A percentile compares a stretch with the other conserved stretches of the same genome.
These are phyloP conservation scores for Ceryle rudis DNA, from an alignment of 2,797 vertebrate species.

Conservation along the genomic window DNA sequence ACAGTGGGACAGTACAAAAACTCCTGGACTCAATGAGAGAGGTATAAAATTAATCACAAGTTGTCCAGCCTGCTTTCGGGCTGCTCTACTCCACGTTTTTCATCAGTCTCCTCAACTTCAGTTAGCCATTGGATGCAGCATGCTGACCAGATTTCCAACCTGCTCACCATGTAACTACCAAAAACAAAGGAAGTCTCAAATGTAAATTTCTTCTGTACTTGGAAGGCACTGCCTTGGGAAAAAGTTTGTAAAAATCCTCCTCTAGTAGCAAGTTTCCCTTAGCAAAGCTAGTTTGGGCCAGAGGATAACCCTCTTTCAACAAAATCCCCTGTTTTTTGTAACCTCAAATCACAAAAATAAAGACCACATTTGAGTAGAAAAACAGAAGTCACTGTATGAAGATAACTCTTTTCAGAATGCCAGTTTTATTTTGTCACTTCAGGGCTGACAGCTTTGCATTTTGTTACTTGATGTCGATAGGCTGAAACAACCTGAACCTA, in stretches of 20 bases:
- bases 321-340: not conserved
- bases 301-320: not conserved
- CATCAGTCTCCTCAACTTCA: not conserved
- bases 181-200: not conserved
- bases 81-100: not conserved
- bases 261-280: not conserved
- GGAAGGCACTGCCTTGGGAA: not conserved
- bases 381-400: not conserved
- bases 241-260: not conserved
- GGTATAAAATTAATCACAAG: not conserved
- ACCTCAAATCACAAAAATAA: conserved; percentile 21
- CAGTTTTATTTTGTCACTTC: not conserved
- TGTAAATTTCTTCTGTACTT: not conserved
- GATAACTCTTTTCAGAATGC: not conserved
- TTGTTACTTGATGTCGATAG: not conserved
- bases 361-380: not conserved
- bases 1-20: not conserved
- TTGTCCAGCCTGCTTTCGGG: not conserved
- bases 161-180: not conserved
- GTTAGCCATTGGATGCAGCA: not conserved
- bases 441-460: conserved; percentile 17
- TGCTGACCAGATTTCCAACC: not conserved
- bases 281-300: not conserved
- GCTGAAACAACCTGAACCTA: conserved; percentile 13
- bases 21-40: not conserved